phyloP scores from a whole-genome alignment of 2,113 vertebrate species.

The Myrmecobius fasciatus region DNA sequence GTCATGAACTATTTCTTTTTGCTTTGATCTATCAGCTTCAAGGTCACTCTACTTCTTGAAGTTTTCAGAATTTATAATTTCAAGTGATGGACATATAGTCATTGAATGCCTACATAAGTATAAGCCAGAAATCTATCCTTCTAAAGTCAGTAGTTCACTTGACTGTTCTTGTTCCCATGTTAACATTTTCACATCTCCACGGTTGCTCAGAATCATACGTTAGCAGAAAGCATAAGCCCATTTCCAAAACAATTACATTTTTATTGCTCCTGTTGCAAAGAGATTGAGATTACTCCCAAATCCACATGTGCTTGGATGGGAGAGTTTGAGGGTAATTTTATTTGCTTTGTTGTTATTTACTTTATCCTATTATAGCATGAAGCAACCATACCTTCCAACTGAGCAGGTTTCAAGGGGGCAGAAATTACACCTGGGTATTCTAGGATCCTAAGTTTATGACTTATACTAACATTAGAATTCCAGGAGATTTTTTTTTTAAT shows the following conservation, averaged over 20 bases:
- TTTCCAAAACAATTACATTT: not conserved
- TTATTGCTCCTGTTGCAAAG: not conserved
- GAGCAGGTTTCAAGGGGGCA: not conserved
- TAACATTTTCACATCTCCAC: not conserved
- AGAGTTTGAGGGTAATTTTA: not conserved
- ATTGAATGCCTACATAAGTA: not conserved
- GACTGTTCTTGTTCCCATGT: not conserved
- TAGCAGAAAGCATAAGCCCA: not conserved
- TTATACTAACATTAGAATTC: not conserved
- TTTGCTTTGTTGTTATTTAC: not conserved
- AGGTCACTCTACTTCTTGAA: not conserved
- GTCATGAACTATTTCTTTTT: not conserved
- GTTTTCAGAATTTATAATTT: not conserved
- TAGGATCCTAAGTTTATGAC: not conserved
- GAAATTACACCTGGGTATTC: not conserved
- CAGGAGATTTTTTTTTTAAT: not conserved
- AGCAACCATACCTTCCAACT: not conserved
- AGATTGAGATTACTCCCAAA: not conserved
- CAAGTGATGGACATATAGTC: not conserved
- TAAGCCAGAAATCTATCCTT: too few relatives aligned
- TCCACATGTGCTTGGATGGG: not conserved
- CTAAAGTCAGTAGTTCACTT: not conserved
- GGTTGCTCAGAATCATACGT: not conserved
- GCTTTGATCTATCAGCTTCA: not conserved
- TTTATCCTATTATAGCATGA: not conserved